Base-by-base conservation (phyloP, 2,888 invertebrate species). In the Pristionchus maxplancki region DNA sequence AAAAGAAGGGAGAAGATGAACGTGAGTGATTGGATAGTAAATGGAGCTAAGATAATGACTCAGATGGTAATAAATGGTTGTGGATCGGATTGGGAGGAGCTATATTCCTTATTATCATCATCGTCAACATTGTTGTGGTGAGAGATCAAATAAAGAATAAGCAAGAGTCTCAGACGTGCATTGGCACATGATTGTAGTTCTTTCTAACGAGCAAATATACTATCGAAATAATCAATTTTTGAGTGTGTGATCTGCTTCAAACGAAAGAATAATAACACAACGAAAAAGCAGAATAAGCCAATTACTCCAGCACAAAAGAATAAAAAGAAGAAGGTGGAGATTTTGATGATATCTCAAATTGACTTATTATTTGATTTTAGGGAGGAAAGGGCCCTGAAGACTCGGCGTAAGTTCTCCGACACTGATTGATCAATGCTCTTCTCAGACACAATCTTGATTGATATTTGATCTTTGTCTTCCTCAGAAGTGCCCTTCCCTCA, bases 301-400 rank as follows among this genome's bases (percentile, higher is more conserved):
- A 20, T 9, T 20, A 20, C 20, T 24, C 24, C 58, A 9, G n/a
- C 58, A n/a, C 20, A 58, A 9, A 58, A 24, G 24, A n/a, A 58
- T 9, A 58, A 20, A n/a, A 58, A 58, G 58, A 58, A 58, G n/a
- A 58, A 58, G 58, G 58, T 58, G 4, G 4, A 15, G 17, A 20
- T 50, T 50, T 20, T 58, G 9, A 58, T 6, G 0, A 58, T 20
- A 15, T 1, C 5, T 50, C 50, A 50, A 15, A 17, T 24, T 20
- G 20, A 58, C n/a, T n/a, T n/a, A 24, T 58, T 24, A 44, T 58
- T n/a, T 6, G 20, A 58, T 58, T 53, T 24, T n/a, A 58, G 58
- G 58, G 58, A 58, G 58, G 58, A 58, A 58, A 58, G 58, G 58
- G n/a, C 58, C n/a, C 58, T n/a, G n/a, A 58, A 58, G 58, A 58